A percentile compares a stretch with the other conserved stretches of the same genome.
Conservation (phyloP, 2,113 vertebrate species). For the Lamprologus callipterus region DNA sequence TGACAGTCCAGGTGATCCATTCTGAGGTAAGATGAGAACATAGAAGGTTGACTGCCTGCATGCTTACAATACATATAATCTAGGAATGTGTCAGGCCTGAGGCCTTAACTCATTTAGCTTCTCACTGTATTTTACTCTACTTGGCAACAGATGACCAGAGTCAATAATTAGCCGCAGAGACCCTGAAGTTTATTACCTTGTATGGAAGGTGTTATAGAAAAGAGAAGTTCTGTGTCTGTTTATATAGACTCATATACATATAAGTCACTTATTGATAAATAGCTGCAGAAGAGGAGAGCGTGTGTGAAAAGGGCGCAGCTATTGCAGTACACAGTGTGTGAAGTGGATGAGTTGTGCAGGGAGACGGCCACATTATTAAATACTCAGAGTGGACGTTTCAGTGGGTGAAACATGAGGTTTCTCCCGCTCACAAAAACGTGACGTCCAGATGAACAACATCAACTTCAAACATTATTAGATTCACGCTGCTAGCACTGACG, state of each 20-base stretch:
- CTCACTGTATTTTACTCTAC: accelerated
- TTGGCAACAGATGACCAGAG: too few species aligned
- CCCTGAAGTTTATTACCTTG: too few species aligned
- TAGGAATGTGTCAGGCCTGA: too few species aligned
- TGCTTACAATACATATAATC: too few species aligned
- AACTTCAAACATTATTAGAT: not conserved
- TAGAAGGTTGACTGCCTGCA: too few species aligned
- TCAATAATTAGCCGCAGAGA: too few species aligned
- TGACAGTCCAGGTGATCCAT: too few species aligned
- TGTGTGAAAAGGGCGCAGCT: not conserved
- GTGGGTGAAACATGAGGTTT: not conserved
- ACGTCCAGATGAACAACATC: not conserved
- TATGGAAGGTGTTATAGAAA: too few species aligned
- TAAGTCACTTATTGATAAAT: not conserved
- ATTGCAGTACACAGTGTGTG: not conserved
- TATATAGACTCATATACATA: not conserved
- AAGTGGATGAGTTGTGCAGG: not conserved
- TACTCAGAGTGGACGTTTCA: not conserved
- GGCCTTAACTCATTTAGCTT: too few species aligned
- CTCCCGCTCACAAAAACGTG: not conserved
- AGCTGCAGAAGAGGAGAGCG: not conserved
- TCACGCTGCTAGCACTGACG: not conserved
- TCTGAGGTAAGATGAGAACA: too few species aligned
- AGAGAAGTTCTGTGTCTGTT: too few species aligned
- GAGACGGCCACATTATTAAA: not conserved